phyloP scores from a whole-genome alignment of 1,140 invertebrate species.

The Episyrphus balteatus region DNA sequence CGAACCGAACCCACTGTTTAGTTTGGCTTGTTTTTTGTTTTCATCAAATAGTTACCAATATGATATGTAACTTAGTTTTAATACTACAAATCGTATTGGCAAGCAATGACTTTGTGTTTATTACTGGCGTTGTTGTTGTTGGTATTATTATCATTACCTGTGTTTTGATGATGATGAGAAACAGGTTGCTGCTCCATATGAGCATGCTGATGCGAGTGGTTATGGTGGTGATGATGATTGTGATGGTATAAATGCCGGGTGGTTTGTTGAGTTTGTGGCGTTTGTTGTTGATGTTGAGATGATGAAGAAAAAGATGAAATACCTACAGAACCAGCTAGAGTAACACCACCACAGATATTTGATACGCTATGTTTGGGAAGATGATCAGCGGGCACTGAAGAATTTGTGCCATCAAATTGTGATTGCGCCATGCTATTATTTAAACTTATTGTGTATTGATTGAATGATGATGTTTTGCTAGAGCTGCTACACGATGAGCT shows the following conservation, averaged over 20 bases:
- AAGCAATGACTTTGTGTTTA: no score
- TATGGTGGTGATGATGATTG: background rate
- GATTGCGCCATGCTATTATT: background rate
- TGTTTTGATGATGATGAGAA: background rate
- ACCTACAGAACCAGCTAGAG: background rate
- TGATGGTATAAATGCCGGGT: background rate
- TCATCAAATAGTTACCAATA: no score
- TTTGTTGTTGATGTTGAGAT: background rate
- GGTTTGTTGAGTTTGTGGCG: background rate
- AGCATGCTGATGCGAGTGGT: background rate
- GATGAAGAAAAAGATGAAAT: background rate
- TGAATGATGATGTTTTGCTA: background rate
- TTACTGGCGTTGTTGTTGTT: no score
- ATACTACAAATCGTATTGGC: no score
- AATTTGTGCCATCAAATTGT: background rate
- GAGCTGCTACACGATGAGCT: conserved; percentile 4
- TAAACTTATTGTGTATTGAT: background rate
- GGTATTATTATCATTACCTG: background rate
- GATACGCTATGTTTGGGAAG: background rate
- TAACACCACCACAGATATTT: no score
- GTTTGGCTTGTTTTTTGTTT: no score
- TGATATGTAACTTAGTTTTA: no score
- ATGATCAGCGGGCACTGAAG: background rate
- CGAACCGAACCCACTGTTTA: no score
- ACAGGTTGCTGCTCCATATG: background rate